Percentiles rank a stretch among this genome's conserved stretches.
Conservation (phyloP, 2,113 vertebrate species). For the Hyla sarda region DNA sequence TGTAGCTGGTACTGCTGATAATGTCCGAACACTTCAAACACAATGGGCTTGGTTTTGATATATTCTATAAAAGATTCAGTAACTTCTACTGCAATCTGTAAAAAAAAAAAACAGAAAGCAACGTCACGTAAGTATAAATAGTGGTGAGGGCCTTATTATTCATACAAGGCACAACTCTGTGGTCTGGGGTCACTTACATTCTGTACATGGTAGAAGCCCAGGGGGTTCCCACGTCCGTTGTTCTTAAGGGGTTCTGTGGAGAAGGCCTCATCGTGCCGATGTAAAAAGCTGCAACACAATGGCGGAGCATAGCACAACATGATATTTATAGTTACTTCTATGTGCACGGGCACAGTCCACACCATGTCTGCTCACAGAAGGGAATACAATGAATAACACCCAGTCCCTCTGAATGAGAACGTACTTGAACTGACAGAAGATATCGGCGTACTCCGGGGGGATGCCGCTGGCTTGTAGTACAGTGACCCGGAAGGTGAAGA, state of each 20-base stretch:
- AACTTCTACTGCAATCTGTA: slow-evolving; percentile 93
- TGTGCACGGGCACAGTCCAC: not conserved
- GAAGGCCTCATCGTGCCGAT: slow-evolving; percentile 97
- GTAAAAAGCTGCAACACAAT: slow-evolving; percentile 83
- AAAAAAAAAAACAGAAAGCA: not conserved
- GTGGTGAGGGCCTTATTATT: no score
- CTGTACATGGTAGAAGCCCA: slow-evolving; percentile 97
- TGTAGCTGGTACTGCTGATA: slow-evolving; percentile 95
- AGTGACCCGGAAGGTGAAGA: slow-evolving; percentile 96
- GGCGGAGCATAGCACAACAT: not conserved
- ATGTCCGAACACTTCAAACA: slow-evolving; percentile 98
- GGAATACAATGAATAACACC: no score
- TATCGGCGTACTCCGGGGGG: slow-evolving; percentile 92
- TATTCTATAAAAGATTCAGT: slow-evolving; percentile 96
- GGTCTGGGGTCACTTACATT: slow-evolving; percentile 81
- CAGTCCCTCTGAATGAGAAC: not conserved
- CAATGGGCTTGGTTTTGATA: slow-evolving; percentile 93
- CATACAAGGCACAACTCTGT: no score
- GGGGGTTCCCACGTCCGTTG: slow-evolving; percentile 87
- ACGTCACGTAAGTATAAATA: not conserved
- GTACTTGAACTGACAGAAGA: slow-evolving; percentile 99
- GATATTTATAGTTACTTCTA: not conserved
- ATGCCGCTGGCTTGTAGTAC: slow-evolving; percentile 93
- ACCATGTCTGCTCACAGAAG: not conserved
- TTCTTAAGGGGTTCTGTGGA: slow-evolving; percentile 98